Evolutionary conservation across 2,888 invertebrate species (phyloP).

Genomic region (Cryptocephalus primarius): DNA sequence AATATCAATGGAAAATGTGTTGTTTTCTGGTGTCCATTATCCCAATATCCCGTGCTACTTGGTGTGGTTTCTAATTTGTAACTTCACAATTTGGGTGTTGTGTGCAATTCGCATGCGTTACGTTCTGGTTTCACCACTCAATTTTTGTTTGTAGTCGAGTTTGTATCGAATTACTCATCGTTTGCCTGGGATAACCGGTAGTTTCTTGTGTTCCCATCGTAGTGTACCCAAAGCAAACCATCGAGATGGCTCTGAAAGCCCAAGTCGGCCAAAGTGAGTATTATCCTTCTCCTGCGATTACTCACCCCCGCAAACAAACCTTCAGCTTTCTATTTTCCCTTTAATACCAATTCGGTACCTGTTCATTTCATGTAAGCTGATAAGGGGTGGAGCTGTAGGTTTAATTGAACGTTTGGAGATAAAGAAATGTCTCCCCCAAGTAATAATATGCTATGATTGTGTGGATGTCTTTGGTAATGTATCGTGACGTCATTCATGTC

Average conservation of each 20-base stretch:
- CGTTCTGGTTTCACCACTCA: too few species aligned
- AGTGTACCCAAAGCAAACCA: too few species aligned
- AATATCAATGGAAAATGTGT: too few species aligned
- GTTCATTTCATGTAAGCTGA: neutral
- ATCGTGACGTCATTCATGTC: slow-evolving; percentile 27
- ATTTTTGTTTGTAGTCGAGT: too few species aligned
- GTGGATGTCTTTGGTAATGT: neutral
- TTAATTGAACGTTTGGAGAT: neutral
- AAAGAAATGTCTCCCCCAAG: neutral
- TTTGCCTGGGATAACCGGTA: too few species aligned
- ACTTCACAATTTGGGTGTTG: too few species aligned
- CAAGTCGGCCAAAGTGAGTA: slow-evolving; percentile 22
- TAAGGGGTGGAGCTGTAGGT: neutral
- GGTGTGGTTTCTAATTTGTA: too few species aligned
- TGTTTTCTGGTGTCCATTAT: too few species aligned
- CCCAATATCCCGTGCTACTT: too few species aligned
- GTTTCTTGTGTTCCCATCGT: neutral
- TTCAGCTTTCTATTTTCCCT: neutral
- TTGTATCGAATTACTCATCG: too few species aligned
- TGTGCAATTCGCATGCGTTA: too few species aligned
- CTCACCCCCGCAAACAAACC: neutral
- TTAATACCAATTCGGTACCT: neutral
- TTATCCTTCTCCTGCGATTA: neutral
- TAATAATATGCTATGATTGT: neutral
- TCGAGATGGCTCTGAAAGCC: slow-evolving; percentile 18